Evolutionary conservation across 2,113 vertebrate species (phyloP), one percentile per base, ranked within the genome.

Genomic region (Fulica atra): DNA sequence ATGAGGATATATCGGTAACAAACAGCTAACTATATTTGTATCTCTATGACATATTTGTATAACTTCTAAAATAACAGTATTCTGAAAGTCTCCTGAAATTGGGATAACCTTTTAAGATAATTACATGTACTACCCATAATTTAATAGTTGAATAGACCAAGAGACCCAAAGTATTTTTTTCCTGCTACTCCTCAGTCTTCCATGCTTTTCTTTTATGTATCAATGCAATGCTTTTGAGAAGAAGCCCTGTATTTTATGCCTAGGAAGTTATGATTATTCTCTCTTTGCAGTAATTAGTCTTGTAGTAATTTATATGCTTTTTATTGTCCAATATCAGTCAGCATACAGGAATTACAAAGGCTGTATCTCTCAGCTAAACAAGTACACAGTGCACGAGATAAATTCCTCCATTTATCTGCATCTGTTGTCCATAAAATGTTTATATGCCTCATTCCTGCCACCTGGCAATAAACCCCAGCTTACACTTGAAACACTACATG

Each of bases 391-490:
- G 73, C 85, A 87, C 56, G 38, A 74, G 71, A 98, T 83, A 95
- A 96, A 97, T 88, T 74, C 80, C 68, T 95, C 60, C 61, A 95
- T 96, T 96, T 96, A 93, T 96, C 96, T 96, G 93, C 97, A 98
- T 97, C 97, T 98, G 97, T 97, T 98, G 94, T 90, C 88, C 95
- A 97, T 97, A 97, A 98, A 97, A 96, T 92, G 95, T 97, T 98
- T 97, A 97, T 97, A 93, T 16, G 90, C 86, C 80, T 97, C 94
- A 93, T 93, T 95, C 89, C 91, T 96, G 92, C 93, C 97, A 98
- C 96, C 96, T 97, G 96, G 95, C 93, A 97, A 95, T 96, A 97
- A 97, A 97, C 60, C 81, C 56, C 65, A 97, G 86, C 83, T 97
- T 96, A 93, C 44, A 94, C 61, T 94, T 95, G 89, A 96, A 98